Base-by-base conservation (phyloP, 2,888 invertebrate species). In the Coronaproctus castanopsis region DNA sequence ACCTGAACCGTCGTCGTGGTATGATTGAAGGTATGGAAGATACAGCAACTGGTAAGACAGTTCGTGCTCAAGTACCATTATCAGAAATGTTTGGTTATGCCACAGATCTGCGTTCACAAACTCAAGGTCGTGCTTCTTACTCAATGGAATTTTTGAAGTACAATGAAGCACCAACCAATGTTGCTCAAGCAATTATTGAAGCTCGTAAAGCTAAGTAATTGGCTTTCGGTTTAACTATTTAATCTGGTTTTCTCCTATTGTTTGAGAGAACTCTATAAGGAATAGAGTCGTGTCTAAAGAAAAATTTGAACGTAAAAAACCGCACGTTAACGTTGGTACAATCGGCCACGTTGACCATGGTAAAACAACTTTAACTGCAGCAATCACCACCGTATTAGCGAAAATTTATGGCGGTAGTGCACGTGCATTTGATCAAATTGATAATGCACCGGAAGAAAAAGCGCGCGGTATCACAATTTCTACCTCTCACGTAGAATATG, bases 381-480 rank as follows among this genome's bases (percentile, higher is more conserved):
- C 64, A 1, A 62, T 64, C 14, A 64, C 64, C 5, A 57, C 24
- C 3, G 52, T 57, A 14, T 52, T 57, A 18, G 53, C 52, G 10
- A 57, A 57, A 36, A 3, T 21, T 51, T 8, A 51, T 51, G 21
- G 21, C 5, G 57, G 21, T 57, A 19, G 3, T 49, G 36, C 23
- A 51, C 5, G 20, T 3, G 21, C 5, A 19, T 57, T 51, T 57
- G 73, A 74, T 59, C 70, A 73, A 54, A 76, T 76, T 61, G 76
- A 76, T 65, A 69, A 69, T 62, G 73, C 73, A 23, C 72, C 73
- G 23, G 74, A 76, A 65, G 76, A 76, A 65, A 70, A 70, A 64
- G 69, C 69, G 21, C 66, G 76, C 24, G 72, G 72, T 52, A 71
- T 73, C 61, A 73, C 72, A 3, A 73, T 72, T 59, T 57, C 55